These are phyloP conservation scores for Notarius lentiginosus DNA, from an alignment of 2,113 vertebrate species.

Conservation along the genomic window DNA sequence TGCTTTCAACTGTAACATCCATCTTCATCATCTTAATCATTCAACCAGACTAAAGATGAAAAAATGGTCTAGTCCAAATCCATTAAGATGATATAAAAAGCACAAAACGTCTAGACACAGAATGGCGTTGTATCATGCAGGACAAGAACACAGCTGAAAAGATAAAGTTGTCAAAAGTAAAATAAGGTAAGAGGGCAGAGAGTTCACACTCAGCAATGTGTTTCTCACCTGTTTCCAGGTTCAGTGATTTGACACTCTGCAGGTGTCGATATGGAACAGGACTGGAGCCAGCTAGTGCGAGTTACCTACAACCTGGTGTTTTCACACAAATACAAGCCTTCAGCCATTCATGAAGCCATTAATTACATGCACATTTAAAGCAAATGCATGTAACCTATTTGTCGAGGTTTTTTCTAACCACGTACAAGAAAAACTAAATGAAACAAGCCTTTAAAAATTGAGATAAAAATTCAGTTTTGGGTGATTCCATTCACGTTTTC, in stretches of 20 bases:
- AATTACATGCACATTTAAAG: neutral
- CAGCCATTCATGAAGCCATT: neutral
- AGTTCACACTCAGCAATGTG: constrained; percentile 5
- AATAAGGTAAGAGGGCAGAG: constrained; percentile 28
- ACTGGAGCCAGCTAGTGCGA: neutral
- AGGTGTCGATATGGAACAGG: constrained; percentile 8
- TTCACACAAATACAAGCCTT: neutral
- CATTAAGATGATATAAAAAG: neutral
- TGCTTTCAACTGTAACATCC: constrained; percentile 7
- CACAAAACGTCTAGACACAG: neutral
- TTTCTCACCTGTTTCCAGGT: constrained; percentile 14
- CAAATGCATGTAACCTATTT: neutral
- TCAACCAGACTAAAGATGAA: constrained; percentile 10
- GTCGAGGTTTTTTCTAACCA: neutral
- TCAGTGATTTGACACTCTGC: constrained; percentile 14
- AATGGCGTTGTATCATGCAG: constrained; percentile 9
- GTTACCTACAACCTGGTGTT: neutral
- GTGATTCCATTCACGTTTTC: neutral
- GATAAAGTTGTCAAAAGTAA: constrained; percentile 27
- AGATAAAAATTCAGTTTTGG: neutral
- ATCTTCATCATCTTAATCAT: neutral
- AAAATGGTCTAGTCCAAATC: neutral
- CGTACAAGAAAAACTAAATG: neutral
- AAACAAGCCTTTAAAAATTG: neutral
- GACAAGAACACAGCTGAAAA: constrained; percentile 26